Percentiles rank a stretch among this genome's conserved stretches.
These are phyloP conservation scores for Lysandra coridon DNA, from an alignment of 2,888 invertebrate genomes.

Conservation along the genomic window DNA sequence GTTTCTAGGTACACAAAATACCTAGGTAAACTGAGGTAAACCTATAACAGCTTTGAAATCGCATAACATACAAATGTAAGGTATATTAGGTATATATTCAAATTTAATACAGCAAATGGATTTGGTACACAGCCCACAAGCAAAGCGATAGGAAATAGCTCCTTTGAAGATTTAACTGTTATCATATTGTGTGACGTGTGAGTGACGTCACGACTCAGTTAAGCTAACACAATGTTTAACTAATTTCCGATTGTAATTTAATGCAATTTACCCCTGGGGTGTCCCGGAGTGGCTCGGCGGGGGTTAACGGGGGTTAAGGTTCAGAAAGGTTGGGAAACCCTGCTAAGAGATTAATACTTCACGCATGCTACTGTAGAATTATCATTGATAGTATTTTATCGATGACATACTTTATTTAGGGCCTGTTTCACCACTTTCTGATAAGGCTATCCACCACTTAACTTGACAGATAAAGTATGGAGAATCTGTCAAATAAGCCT, in stretches of 20 bases:
- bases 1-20: no score
- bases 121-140: background rate
- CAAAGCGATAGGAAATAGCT: background rate
- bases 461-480: no score
- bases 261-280: conserved; percentile 4
- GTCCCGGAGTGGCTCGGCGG: background rate
- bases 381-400: no score
- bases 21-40: no score
- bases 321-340: background rate
- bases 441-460: no score
- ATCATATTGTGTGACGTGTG: background rate
- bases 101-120: background rate
- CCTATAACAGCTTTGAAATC: no score
- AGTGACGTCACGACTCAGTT: conserved; percentile 22
- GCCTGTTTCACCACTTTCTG: no score
- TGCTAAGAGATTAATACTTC: background rate
- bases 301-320: background rate
- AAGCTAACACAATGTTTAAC: conserved; percentile 9
- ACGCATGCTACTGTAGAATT: background rate
- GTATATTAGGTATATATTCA: no score
- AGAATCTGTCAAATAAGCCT: no score
- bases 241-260: conserved; percentile 22
- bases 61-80: no score
- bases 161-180: conserved; percentile 10
- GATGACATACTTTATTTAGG: no score